Evolutionary conservation across 2,113 vertebrate species (phyloP).

Genomic region (Brevimyrus niger): DNA sequence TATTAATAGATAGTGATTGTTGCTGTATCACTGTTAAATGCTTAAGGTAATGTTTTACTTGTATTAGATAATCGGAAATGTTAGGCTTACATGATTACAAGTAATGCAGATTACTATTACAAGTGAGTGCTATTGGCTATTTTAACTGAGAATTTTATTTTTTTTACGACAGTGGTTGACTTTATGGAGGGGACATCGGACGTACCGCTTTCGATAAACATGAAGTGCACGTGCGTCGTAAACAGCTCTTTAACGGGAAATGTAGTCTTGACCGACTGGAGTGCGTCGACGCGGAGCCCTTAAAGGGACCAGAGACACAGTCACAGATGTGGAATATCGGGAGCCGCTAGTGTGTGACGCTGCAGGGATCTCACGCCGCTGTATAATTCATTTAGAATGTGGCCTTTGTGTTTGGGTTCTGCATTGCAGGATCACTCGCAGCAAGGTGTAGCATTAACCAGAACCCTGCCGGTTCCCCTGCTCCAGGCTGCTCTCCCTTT

Average conservation of each 20-base stretch:
- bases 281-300: slow-evolving; percentile 17
- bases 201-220: not conserved
- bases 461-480: slow-evolving; percentile 68
- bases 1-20: slow-evolving; percentile 29
- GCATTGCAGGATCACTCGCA: slow-evolving; percentile 62
- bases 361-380: slow-evolving; percentile 61
- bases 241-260: slow-evolving; percentile 21
- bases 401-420: slow-evolving; percentile 69
- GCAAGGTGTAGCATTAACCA: slow-evolving; percentile 68
- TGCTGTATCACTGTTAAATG: not conserved
- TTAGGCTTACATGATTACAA: not conserved
- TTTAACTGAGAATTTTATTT: not conserved
- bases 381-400: slow-evolving; percentile 72
- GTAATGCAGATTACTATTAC: not conserved
- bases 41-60: not conserved
- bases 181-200: not conserved
- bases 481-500: slow-evolving; percentile 68
- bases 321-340: slow-evolving; percentile 55
- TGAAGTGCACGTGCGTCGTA: not conserved
- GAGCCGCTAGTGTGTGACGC: slow-evolving; percentile 59
- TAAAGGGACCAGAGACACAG: slow-evolving; percentile 21
- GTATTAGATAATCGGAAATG: not conserved
- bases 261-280: slow-evolving; percentile 32
- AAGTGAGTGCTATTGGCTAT: not conserved
- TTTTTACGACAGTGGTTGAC: not conserved